Evolutionary conservation across 1,140 invertebrate species (phyloP).

Genomic region (Scaptomyza pallida): DNA sequence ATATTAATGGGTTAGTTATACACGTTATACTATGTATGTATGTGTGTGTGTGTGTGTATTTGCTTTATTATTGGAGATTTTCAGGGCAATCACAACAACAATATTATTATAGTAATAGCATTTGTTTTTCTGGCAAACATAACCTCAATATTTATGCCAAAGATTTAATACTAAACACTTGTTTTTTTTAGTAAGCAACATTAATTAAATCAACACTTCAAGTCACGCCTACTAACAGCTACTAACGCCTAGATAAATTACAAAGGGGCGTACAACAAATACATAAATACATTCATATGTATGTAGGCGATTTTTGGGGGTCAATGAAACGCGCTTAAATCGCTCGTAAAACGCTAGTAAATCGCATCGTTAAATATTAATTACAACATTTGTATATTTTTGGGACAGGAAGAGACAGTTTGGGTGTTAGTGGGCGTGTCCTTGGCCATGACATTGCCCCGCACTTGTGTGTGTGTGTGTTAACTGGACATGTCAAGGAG

Average conservation of each 20-base stretch:
- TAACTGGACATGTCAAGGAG: background rate
- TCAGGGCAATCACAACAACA: constrained; percentile 31
- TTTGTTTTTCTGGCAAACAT: constrained; percentile 20
- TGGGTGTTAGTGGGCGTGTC: constrained; percentile 24
- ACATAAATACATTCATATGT: too few species aligned
- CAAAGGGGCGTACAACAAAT: background rate
- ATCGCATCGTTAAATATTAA: constrained; percentile 67
- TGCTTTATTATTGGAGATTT: constrained; percentile 31
- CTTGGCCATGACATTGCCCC: background rate
- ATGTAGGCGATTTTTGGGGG: constrained; percentile 11
- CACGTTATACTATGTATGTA: background rate
- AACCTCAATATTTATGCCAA: constrained; percentile 16
- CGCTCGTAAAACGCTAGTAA: constrained; percentile 58
- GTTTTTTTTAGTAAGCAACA: background rate
- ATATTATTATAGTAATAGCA: background rate
- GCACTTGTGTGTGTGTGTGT: background rate
- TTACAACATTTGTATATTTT: constrained; percentile 38
- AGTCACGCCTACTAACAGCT: constrained; percentile 20
- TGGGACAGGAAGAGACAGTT: background rate
- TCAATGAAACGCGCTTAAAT: constrained; percentile 41
- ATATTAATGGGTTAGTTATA: constrained; percentile 61
- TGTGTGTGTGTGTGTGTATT: too few species aligned
- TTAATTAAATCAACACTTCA: constrained; percentile 26
- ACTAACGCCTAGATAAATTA: background rate
- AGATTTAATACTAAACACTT: constrained; percentile 11